Percentiles rank a stretch among this genome's conserved stretches.
Conservation (phyloP, 2,113 vertebrate species). For the Pyxicephalus adspersus region DNA sequence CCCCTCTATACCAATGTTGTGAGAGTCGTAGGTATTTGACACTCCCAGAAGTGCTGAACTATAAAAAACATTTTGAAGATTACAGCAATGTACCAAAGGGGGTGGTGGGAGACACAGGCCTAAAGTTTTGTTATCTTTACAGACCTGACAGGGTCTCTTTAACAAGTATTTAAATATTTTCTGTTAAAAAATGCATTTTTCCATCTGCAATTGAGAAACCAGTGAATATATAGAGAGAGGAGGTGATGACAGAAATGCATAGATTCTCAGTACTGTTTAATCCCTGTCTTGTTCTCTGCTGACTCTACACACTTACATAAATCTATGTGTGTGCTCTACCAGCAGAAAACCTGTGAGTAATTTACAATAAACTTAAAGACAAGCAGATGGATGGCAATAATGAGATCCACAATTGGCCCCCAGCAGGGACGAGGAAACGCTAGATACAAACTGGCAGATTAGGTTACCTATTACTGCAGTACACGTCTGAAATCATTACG, state of each 20-base stretch:
- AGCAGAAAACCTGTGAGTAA: conserved; percentile 41
- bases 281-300: not conserved
- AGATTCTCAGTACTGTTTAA: not conserved
- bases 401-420: conserved; percentile 30
- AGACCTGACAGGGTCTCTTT: too few species aligned
- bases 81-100: too few species aligned
- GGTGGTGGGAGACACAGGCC: too few species aligned
- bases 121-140: too few species aligned
- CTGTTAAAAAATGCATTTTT: not conserved
- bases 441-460: conserved; percentile 26
- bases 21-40: too few species aligned
- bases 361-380: conserved; percentile 28
- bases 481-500: conserved; percentile 22
- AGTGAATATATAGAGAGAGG: not conserved
- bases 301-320: conserved; percentile 20
- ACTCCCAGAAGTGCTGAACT: too few species aligned
- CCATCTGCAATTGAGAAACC: not conserved
- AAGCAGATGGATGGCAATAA: conserved; percentile 32
- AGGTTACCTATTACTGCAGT: conserved; percentile 35
- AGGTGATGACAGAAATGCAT: conserved; percentile 16
- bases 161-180: too few species aligned
- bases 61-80: too few species aligned
- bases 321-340: conserved; percentile 15
- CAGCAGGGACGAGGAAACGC: conserved; percentile 28
- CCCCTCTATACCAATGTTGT: too few species aligned